Base-by-base conservation (phyloP, 2,797 vertebrate species). In the Microcaecilia unicolor region DNA sequence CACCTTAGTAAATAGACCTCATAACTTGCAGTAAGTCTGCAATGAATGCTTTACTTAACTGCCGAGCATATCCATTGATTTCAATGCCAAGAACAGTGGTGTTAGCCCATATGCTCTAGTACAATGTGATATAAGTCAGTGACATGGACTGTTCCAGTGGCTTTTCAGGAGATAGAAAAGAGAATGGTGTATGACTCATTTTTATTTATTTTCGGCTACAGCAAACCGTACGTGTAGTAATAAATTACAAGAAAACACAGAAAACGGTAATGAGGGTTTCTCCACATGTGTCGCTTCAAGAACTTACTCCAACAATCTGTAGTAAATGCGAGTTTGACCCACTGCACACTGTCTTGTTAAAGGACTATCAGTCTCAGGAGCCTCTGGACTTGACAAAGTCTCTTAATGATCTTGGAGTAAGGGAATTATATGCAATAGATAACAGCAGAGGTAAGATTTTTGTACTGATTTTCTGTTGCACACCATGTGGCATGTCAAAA, bases 321-420 rank as follows among this genome's bases (percentile, higher is more conserved):
- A 89, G 84, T 52, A 99, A 99, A 80, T 99, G 96, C 82, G 96
- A 99, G 60, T 96, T 97, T 62, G 84, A 94, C 54, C 59, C 69
- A 4, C 72, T 67, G 18, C 83, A 80, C 10, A 94, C 91, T 1
- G 46, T 91, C 34, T 59, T 99, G 17, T 42, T 91, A 59, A 91
- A 77, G 70, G 87, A 87, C 27, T 74, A 84, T 46, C 80, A 87
- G 9, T 92, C 88, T 31, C 80, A 80, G 59, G 82, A 84, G 38
- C 73, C 84, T 7, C 73, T 97, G 37, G 90, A 98, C 63, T 34
- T 90, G 71, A 82, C 79, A 39, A 76, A 73, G 52, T 92, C 87
- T 34, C 92, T 99, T 18, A 93, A 88, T 59, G 93, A 97, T 51
- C 85, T 90, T 6, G 85, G 87, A 43, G 71, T 98, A 54, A 81